Conservation (phyloP, 1,140 invertebrate genomes). For the Ceratosolen solmsi region DNA sequence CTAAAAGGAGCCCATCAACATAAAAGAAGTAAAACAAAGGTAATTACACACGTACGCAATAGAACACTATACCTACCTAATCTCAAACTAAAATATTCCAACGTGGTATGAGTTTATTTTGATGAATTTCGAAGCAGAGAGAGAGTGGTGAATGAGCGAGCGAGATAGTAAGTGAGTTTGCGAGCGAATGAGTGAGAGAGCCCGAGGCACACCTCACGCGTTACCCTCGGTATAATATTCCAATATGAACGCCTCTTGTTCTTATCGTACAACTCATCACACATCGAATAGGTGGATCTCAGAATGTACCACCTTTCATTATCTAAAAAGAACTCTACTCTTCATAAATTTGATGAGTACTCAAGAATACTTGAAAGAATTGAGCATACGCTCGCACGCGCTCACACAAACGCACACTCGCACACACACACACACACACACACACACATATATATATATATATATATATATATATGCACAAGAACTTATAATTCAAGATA, state of each 20-base stretch:
- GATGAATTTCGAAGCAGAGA: slow-evolving; percentile 8
- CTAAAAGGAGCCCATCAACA: neutral
- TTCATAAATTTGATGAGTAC: neutral
- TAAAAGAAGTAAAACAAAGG: neutral
- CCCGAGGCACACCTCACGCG: neutral
- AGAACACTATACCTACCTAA: neutral
- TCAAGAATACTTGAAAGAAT: neutral
- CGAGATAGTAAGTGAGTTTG: neutral
- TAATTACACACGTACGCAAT: neutral
- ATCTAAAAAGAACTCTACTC: neutral
- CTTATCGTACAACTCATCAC: neutral
- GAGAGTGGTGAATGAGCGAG: neutral
- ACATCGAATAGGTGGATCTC: neutral
- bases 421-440: too few relatives aligned
- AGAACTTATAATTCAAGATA: too few relatives aligned
- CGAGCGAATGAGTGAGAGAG: neutral
- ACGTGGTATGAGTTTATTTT: neutral
- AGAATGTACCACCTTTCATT: neutral
- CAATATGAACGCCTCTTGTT: neutral
- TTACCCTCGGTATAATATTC: slow-evolving; percentile 19
- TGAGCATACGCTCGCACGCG: too few relatives aligned
- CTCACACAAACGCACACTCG: too few relatives aligned
- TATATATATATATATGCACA: too few relatives aligned
- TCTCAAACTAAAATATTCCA: neutral
- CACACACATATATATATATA: too few relatives aligned